Evolutionary conservation across 2,888 invertebrate genomes (phyloP).

Genomic region (Drosophila eohydei): DNA sequence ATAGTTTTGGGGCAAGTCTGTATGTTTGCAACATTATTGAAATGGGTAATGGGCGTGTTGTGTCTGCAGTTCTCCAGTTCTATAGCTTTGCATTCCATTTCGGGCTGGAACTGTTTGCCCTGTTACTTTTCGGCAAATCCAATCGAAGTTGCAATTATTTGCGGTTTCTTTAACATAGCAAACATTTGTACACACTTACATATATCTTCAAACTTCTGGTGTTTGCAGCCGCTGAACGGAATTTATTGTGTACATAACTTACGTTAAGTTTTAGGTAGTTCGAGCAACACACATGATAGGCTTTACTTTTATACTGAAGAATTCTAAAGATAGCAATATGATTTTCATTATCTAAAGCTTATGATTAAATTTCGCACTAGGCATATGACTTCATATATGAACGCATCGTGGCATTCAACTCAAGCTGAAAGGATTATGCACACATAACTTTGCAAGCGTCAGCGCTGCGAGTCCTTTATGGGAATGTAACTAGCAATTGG

Average conservation of each 20-base stretch:
- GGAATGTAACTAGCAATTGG: constrained; percentile 15
- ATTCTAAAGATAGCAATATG: no score
- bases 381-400: background rate
- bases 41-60: constrained; percentile 35
- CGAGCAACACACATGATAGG: constrained; percentile 10
- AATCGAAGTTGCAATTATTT: constrained; percentile 54
- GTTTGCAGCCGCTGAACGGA: constrained; percentile 14
- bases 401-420: background rate
- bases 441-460: constrained; percentile 6
- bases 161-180: constrained; percentile 37
- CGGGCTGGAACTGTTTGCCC: constrained; percentile 50
- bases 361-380: background rate
- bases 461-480: constrained; percentile 1
- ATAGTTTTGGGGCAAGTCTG: constrained; percentile 49
- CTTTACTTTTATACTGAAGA: background rate
- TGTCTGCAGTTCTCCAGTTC: constrained; percentile 37
- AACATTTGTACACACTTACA: constrained; percentile 10
- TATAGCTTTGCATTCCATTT: constrained; percentile 59
- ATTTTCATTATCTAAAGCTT: no score
- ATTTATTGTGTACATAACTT: constrained; percentile 39
- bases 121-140: constrained; percentile 22
- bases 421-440: constrained; percentile 21
- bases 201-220: constrained; percentile 9
- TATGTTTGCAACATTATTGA: constrained; percentile 71
- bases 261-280: constrained; percentile 3